These are phyloP conservation scores for Leptothorax acervorum DNA, from an alignment of 2,888 invertebrate species.

Conservation along the genomic window DNA sequence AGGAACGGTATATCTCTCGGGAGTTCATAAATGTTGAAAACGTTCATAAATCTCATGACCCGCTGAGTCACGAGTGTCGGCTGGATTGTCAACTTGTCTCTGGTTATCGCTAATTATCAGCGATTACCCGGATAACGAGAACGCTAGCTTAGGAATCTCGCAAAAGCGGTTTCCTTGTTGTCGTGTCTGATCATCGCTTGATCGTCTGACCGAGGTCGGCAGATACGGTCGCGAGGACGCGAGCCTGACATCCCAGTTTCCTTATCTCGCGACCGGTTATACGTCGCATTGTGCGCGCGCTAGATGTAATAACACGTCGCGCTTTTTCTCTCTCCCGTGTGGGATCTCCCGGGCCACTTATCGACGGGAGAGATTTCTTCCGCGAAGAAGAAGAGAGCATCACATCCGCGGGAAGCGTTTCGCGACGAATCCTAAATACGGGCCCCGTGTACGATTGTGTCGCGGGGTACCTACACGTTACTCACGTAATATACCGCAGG, in stretches of 20 bases:
- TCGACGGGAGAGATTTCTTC: conserved; percentile 44
- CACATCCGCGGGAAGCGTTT: conserved; percentile 42
- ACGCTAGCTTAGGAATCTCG: background rate
- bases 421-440: conserved; percentile 41
- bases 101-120: background rate
- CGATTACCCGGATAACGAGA: background rate
- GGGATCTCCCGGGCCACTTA: conserved; percentile 37
- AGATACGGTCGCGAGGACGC: background rate
- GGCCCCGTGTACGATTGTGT: conserved; percentile 59
- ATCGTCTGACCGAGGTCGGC: conserved; percentile 16
- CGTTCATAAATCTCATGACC: background rate
- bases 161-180: background rate
- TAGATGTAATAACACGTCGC: conserved; percentile 19
- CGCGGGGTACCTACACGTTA: conserved; percentile 46
- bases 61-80: background rate
- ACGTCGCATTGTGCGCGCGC: conserved; percentile 23
- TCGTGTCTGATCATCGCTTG: background rate
- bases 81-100: background rate
- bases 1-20: background rate
- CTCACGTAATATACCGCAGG: conserved; percentile 61
- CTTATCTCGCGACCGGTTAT: conserved; percentile 18
- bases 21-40: background rate
- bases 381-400: conserved; percentile 20
- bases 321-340: background rate
- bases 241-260: background rate